Conservation (phyloP, 2,113 vertebrate species). For the Narcine bancroftii region DNA sequence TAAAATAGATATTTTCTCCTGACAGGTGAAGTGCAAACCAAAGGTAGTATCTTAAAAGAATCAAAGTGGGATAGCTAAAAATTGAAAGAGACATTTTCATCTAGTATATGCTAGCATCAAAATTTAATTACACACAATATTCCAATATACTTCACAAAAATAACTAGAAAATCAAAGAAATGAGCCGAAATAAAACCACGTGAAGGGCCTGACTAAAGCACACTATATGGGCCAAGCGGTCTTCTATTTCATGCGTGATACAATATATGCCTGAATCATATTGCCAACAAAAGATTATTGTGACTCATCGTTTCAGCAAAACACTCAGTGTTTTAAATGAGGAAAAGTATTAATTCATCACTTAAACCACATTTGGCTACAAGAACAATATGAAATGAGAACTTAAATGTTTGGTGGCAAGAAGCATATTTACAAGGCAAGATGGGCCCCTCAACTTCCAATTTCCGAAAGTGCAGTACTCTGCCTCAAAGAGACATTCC, state of each 20-base stretch:
- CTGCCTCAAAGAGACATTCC: neutral
- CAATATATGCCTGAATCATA: neutral
- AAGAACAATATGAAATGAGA: neutral
- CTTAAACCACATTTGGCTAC: neutral
- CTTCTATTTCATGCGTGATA: neutral
- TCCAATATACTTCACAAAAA: neutral
- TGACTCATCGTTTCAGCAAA: too few relatives aligned
- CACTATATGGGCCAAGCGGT: neutral
- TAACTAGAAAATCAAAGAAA: neutral
- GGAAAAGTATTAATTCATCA: neutral
- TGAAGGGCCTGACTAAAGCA: neutral
- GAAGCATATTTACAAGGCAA: neutral
- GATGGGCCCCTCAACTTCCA: neutral
- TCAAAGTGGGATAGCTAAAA: neutral
- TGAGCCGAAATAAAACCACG: neutral
- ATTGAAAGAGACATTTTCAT: neutral
- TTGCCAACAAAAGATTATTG: neutral
- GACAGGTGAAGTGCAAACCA: neutral
- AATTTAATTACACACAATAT: neutral
- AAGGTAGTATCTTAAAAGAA: neutral
- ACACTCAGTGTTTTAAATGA: neutral
- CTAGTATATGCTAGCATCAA: neutral
- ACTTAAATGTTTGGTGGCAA: neutral
- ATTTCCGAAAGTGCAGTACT: neutral
- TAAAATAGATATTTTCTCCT: neutral